Evolutionary conservation across 2,797 vertebrate genomes (phyloP), one percentile per base, ranked within the genome.

Genomic region (Danio jaintianensis): DNA sequence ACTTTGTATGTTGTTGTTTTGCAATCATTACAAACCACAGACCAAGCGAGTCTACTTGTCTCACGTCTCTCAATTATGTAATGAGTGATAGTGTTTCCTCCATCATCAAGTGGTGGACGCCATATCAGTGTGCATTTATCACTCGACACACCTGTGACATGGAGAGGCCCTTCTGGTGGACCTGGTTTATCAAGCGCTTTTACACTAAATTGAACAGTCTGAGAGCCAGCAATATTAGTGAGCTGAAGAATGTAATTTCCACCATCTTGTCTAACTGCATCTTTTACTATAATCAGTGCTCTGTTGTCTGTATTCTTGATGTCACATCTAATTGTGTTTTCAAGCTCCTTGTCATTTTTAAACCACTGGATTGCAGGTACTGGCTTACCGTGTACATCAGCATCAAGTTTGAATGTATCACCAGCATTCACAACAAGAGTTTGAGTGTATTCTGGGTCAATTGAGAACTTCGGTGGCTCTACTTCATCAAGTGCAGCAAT

Each of bases 21-120:
- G 90, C 96, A 96, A 36, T 94, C 95, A 86, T 92, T 91, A 80
- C 94, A 92, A 86, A 98, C 96, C 88, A 99, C 85, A 86, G 96
- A 98, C 98, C 98, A 99, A 53, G 98, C 96, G 78, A 99, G 93
- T 62, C 96, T 96, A 85, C 97, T 98, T 10, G 98, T 98, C 93
- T 99, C 97, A 91, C 97, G 95, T 88, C 97, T 98, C 88, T 99
- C 97, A 89, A 99, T 94, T 43, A 97, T 77, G 59, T 99, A 99
- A 90, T 97, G 95, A 89, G 91, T 95, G 88, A 99, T 95, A 70
- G 96, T 92, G 92, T 94, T 97, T 83, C 97, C 97, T 75, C 98
- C 98, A 88, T 99, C 96, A 86, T 99, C 95, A 79, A 95, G 91
- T 85, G 98, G 98, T 79, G 96, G 92, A 81, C 81, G 91, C 98